Evolutionary conservation across 2,113 vertebrate species (phyloP).

Genomic region (Amia ocellicauda): DNA sequence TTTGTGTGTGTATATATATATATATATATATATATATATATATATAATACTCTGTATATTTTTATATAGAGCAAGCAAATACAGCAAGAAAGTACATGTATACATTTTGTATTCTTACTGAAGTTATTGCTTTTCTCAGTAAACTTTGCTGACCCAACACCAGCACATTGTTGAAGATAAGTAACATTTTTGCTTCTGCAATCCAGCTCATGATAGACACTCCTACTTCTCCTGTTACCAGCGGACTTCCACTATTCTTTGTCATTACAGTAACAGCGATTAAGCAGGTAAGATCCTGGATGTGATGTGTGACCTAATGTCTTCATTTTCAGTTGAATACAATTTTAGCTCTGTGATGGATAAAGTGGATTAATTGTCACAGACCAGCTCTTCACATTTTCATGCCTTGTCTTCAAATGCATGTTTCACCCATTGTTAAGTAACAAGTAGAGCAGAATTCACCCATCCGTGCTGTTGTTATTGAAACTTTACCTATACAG

Average conservation of each 20-base stretch:
- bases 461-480: slow-evolving; percentile 35
- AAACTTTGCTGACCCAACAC: too few relatives aligned
- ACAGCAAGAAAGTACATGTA: too few relatives aligned
- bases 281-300: slow-evolving; percentile 82
- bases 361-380: slow-evolving; percentile 40
- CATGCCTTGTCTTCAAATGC: too few relatives aligned
- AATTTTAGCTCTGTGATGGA: slow-evolving; percentile 23
- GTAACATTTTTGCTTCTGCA: slow-evolving; percentile 2
- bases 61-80: too few relatives aligned
- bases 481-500: too few relatives aligned
- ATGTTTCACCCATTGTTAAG: slow-evolving; percentile 30
- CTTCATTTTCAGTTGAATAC: background rate
- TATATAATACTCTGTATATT: too few relatives aligned
- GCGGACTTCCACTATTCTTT: slow-evolving; percentile 97
- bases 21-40: too few relatives aligned
- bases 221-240: slow-evolving; percentile 95
- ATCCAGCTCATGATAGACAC: slow-evolving; percentile 97
- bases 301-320: background rate
- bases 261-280: slow-evolving; percentile 98
- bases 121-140: too few relatives aligned
- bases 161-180: too few relatives aligned
- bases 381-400: too few relatives aligned
- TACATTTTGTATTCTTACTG: too few relatives aligned
- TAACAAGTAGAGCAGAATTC: slow-evolving; percentile 31
- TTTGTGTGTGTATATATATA: too few relatives aligned